Conservation (phyloP, 2,113 vertebrate genomes). For the Ursus arctos region DNA sequence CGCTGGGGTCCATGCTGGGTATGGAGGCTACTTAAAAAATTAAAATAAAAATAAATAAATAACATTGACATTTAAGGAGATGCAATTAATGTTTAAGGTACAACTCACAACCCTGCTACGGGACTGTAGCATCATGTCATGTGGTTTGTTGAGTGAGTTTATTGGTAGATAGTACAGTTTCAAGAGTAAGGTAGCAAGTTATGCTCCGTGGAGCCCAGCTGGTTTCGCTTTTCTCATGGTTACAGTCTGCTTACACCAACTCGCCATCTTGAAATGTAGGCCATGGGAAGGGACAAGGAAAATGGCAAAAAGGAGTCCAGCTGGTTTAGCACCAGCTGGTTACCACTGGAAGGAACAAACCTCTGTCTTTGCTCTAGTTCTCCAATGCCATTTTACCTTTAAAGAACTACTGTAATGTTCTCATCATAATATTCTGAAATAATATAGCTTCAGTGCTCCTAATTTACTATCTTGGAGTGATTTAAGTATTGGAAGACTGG, state of each 20-base stretch:
- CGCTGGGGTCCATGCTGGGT: background rate
- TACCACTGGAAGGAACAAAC: background rate
- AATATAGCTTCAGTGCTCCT: background rate
- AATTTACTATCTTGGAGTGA: background rate
- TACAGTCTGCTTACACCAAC: background rate
- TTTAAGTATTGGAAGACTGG: background rate
- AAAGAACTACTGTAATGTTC: background rate
- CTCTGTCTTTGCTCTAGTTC: background rate
- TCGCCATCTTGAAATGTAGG: background rate
- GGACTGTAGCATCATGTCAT: background rate
- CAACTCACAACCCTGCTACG: background rate
- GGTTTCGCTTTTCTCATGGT: background rate
- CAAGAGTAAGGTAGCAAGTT: background rate
- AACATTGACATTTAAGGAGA: background rate
- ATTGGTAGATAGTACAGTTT: background rate
- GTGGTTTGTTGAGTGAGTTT: background rate
- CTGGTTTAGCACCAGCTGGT: background rate
- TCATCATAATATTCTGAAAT: background rate
- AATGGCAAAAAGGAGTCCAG: background rate
- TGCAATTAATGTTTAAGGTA: background rate
- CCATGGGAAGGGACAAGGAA: background rate
- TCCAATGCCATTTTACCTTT: background rate
- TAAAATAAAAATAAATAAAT: background rate
- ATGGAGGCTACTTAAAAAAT: background rate
- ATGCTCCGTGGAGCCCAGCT: background rate